Evolutionary conservation across 2,113 vertebrate species (phyloP).

Genomic region (Tursiops truncatus): DNA sequence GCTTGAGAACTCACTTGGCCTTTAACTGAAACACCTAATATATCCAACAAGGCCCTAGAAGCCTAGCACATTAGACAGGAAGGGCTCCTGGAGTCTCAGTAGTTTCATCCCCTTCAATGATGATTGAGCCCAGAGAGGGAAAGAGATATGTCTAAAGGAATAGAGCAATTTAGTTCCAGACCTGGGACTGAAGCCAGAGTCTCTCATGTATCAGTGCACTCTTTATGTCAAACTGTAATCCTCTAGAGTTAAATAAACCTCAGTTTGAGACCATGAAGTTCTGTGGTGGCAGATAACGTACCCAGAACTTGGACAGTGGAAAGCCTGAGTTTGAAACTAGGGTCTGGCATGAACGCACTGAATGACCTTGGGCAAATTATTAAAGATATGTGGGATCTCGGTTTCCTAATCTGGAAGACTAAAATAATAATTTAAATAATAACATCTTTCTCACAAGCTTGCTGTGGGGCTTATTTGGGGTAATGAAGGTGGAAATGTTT

Average conservation of each 20-base stretch:
- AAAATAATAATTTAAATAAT: background rate
- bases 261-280: background rate
- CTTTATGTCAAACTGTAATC: background rate
- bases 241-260: background rate
- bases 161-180: background rate
- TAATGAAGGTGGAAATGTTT: background rate
- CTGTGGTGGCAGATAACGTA: background rate
- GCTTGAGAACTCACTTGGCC: background rate
- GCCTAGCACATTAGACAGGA: background rate
- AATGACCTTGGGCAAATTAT: background rate
- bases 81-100: background rate
- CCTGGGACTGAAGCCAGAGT: background rate
- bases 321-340: background rate
- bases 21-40: background rate
- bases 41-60: background rate
- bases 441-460: background rate
- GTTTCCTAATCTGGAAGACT: background rate
- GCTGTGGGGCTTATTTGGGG: background rate
- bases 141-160: background rate
- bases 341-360: background rate
- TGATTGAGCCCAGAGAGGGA: background rate
- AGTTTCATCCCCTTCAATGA: background rate
- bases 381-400: background rate
- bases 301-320: background rate
- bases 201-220: background rate